Conservation (phyloP, 2,797 vertebrate species). For the Columba guinea region DNA sequence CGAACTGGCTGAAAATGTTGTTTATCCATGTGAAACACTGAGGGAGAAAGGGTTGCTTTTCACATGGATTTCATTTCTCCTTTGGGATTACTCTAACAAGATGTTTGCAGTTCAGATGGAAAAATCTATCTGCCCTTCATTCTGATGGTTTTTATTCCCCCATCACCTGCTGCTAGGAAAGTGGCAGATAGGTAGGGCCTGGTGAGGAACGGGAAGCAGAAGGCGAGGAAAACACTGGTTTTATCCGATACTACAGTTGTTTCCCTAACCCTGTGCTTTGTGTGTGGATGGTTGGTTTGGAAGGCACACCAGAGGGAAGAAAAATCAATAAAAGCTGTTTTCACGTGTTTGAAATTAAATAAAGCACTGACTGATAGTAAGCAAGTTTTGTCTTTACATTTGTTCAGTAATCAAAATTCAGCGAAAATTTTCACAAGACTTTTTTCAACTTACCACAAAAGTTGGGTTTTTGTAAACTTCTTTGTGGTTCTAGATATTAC, state of each 20-base stretch:
- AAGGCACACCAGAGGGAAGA: background rate
- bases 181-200: background rate
- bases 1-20: background rate
- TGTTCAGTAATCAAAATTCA: background rate
- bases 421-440: background rate
- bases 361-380: background rate
- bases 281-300: background rate
- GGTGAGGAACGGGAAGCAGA: background rate
- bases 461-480: background rate
- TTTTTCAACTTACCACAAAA: background rate
- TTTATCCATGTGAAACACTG: background rate
- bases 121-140: background rate
- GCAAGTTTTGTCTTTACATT: background rate
- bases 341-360: background rate
- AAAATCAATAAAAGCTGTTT: slow-evolving; percentile 18
- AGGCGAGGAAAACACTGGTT: background rate
- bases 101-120: background rate
- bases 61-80: background rate
- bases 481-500: background rate
- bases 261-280: background rate
- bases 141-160: background rate
- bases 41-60: background rate
- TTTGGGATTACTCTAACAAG: background rate
- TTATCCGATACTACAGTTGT: background rate
- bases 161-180: background rate